phyloP scores from a whole-genome alignment of 2,797 vertebrate species.

The Hypotaenidia philippensis region DNA sequence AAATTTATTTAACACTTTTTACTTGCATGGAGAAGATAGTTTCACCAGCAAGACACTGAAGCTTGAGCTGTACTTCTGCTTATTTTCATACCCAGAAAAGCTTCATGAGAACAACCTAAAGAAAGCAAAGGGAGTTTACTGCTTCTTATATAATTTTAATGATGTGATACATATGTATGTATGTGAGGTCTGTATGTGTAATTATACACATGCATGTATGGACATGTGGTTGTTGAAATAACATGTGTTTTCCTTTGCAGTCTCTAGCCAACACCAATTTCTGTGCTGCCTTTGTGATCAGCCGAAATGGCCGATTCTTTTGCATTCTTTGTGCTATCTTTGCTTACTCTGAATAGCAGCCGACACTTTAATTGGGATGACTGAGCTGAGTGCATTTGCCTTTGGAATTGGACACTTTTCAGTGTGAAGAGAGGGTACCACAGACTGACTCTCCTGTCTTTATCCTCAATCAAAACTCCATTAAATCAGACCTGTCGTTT shows the following conservation, averaged over 20 bases:
- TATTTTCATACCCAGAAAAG: not conserved
- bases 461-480: slow-evolving; percentile 48
- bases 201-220: not conserved
- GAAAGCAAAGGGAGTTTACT: not conserved
- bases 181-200: not conserved
- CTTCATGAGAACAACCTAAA: not conserved
- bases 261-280: not conserved
- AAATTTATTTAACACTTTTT: not conserved
- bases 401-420: slow-evolving; percentile 42
- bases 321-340: slow-evolving; percentile 15
- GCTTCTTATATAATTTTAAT: not conserved
- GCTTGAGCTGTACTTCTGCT: not conserved
- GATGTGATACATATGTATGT: not conserved
- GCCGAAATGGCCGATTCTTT: not conserved
- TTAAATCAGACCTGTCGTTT: slow-evolving; percentile 44
- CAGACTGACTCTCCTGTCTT: slow-evolving; percentile 5
- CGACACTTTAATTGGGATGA: slow-evolving; percentile 29
- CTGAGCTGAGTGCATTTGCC: slow-evolving; percentile 23
- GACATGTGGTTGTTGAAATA: not conserved
- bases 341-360: slow-evolving; percentile 19
- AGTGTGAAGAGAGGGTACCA: slow-evolving; percentile 27
- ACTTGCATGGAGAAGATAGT: not conserved
- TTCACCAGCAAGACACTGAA: not conserved
- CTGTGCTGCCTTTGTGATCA: not conserved
- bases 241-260: not conserved